Percentiles rank a stretch among this genome's conserved stretches.
phyloP scores from a whole-genome alignment of 1,140 invertebrate species.

The Drosophila pseudoananassae region DNA sequence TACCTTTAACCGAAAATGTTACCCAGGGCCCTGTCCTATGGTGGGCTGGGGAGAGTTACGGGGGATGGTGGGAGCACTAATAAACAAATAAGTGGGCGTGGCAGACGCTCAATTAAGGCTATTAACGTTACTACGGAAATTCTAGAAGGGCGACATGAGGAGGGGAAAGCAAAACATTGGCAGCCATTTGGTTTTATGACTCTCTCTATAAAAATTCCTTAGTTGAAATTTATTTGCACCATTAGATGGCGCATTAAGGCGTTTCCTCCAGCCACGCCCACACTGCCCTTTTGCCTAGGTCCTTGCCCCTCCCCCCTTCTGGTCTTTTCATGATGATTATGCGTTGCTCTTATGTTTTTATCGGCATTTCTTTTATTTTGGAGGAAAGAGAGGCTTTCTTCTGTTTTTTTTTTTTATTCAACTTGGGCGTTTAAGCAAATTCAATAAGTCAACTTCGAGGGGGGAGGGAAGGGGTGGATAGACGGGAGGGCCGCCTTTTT shows the following conservation, averaged over 20 bases:
- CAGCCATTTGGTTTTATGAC: conserved; percentile 78
- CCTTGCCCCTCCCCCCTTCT: conserved; percentile 6
- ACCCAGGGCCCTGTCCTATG: neutral
- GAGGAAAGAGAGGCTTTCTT: conserved; percentile 1
- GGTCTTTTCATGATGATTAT: conserved; percentile 57
- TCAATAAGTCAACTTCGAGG: conserved; percentile 72
- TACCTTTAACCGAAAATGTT: conserved; percentile 3
- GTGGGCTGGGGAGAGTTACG: neutral
- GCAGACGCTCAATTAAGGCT: conserved; percentile 81
- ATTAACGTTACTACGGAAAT: conserved; percentile 72
- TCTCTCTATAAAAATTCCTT: conserved; percentile 82
- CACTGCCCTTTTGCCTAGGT: neutral
- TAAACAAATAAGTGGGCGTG: conserved; percentile 82
- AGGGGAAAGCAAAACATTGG: conserved; percentile 59
- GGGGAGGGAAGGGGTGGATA: neutral
- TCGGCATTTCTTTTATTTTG: conserved; percentile 5
- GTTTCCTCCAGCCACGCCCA: conserved; percentile 50
- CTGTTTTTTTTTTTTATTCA: neutral
- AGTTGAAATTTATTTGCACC: conserved; percentile 82
- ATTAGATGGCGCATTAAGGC: conserved; percentile 79
- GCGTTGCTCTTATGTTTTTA: conserved; percentile 62
- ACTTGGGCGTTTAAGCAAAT: conserved; percentile 54
- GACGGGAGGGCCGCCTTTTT: neutral
- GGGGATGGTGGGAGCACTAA: conserved; percentile 48
- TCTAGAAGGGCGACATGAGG: neutral